Conservation (phyloP, 2,797 vertebrate species). For the Vultur gryphus region DNA sequence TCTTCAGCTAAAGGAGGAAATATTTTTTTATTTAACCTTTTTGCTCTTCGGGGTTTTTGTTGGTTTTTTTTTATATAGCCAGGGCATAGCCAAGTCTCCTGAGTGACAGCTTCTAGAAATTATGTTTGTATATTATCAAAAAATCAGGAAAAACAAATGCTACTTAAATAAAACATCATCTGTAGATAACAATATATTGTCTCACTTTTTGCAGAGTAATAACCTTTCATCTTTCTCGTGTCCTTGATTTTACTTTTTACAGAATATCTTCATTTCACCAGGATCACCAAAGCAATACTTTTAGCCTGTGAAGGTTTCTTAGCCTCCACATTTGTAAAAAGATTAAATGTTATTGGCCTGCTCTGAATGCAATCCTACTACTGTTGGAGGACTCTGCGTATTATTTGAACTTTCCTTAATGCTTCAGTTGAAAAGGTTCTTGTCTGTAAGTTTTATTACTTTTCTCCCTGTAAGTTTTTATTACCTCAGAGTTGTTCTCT, state of each 20-base stretch:
- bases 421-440: neutral
- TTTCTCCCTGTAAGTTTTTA: neutral
- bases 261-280: neutral
- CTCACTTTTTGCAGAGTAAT: neutral
- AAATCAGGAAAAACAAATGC: neutral
- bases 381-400: neutral
- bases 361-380: neutral
- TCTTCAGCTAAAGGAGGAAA: neutral
- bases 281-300: neutral
- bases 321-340: neutral
- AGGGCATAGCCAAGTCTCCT: neutral
- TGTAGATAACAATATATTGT: neutral
- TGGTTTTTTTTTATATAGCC: neutral
- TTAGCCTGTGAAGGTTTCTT: neutral
- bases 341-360: neutral
- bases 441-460: neutral
- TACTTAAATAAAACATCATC: neutral
- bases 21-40: neutral
- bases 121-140: neutral
- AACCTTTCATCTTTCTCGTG: neutral
- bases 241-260: neutral
- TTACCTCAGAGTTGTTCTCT: neutral
- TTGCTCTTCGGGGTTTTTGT: fast-evolving
- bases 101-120: neutral
- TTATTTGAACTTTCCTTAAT: neutral